Evolutionary conservation across 2,888 invertebrate species (phyloP).

Genomic region (Bellardia bayeri): DNA sequence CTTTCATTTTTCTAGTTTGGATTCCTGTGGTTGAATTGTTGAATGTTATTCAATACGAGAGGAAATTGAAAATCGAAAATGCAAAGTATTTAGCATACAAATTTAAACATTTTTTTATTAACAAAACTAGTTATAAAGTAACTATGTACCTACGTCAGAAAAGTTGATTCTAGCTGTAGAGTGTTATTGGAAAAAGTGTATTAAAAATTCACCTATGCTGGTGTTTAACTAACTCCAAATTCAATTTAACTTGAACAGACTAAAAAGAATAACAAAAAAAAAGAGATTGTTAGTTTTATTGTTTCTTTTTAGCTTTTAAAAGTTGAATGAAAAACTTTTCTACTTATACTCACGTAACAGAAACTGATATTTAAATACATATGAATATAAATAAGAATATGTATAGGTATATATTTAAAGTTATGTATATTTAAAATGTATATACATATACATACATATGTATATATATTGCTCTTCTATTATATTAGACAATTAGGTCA

Average conservation of each 20-base stretch:
- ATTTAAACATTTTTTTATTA: no score
- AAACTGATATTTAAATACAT: no score
- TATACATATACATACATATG: not conserved
- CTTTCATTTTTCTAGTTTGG: no score
- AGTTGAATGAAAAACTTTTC: constrained; percentile 1
- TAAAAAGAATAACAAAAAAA: not conserved
- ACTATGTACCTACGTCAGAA: no score
- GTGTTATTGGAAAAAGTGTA: not conserved
- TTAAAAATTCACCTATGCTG: not conserved
- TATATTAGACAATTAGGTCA: constrained; percentile 41
- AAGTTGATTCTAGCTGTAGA: no score
- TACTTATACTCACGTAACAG: not conserved
- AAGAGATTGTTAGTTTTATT: not conserved
- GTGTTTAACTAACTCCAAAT: not conserved
- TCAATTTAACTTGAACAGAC: not conserved
- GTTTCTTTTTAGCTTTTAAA: not conserved
- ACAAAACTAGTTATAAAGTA: no score
- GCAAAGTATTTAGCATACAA: no score
- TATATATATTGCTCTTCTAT: constrained; percentile 21
- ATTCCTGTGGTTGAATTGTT: no score
- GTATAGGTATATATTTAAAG: not conserved
- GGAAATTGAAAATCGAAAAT: no score
- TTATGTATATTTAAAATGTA: no score
- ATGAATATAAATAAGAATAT: not conserved
- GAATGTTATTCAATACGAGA: no score